Evolutionary conservation across 2,888 invertebrate species (phyloP).

Genomic region (Sminthurides aquaticus): DNA sequence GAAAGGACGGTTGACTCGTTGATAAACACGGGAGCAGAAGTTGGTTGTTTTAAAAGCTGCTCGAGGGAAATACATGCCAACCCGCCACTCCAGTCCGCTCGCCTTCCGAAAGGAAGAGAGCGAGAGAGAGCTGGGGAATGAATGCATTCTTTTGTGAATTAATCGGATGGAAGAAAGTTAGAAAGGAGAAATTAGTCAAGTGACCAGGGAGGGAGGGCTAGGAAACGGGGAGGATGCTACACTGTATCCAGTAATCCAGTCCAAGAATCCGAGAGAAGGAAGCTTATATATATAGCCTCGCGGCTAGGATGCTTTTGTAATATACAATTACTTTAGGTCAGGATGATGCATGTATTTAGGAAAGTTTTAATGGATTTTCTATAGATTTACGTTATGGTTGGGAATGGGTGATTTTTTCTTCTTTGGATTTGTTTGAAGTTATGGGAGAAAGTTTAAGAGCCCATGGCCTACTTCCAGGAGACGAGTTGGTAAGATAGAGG

Average conservation of each 20-base stretch:
- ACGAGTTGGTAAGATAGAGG: too few species aligned
- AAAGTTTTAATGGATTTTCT: too few species aligned
- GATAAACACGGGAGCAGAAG: too few species aligned
- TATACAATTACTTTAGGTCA: too few species aligned
- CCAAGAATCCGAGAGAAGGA: too few species aligned
- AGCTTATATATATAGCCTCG: not conserved
- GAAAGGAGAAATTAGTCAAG: slow-evolving; percentile 5
- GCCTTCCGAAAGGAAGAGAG: not conserved
- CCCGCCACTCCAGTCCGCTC: not conserved
- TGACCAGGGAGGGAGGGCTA: not conserved
- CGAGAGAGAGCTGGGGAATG: not conserved
- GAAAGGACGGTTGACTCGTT: too few species aligned
- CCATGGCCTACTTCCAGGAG: too few species aligned
- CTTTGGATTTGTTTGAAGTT: too few species aligned
- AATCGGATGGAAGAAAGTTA: not conserved
- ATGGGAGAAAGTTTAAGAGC: too few species aligned
- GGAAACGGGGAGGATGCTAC: not conserved
- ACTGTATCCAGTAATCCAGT: too few species aligned
- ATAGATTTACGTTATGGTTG: too few species aligned
- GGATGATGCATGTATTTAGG: too few species aligned
- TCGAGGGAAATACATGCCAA: not conserved
- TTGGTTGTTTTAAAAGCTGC: not conserved
- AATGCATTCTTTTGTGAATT: not conserved
- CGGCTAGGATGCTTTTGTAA: not conserved
- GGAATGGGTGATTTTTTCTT: not conserved